phyloP scores from a whole-genome alignment of 2,888 invertebrate species.

The Cephalotes varians region DNA sequence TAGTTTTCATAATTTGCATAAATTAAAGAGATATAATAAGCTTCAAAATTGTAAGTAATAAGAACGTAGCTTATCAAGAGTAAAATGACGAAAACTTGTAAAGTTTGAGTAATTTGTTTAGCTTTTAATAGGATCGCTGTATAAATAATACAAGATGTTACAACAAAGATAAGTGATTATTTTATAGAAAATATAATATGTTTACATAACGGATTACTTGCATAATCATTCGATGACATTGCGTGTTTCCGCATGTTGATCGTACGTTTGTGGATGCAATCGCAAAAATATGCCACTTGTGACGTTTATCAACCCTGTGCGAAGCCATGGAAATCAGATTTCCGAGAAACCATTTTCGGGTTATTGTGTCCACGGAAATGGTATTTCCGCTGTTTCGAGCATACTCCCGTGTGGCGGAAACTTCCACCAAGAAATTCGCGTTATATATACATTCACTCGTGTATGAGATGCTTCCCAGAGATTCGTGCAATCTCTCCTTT shows the following conservation, averaged over 20 bases:
- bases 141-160: background rate
- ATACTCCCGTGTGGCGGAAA: slow-evolving; percentile 7
- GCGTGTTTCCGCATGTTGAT: background rate
- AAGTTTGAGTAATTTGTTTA: background rate
- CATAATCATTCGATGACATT: background rate
- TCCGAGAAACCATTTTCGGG: slow-evolving; percentile 37
- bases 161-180: background rate
- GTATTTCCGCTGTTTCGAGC: slow-evolving; percentile 39
- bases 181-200: background rate
- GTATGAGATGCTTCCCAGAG: background rate
- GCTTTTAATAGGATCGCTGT: background rate
- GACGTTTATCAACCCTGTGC: slow-evolving; percentile 6
- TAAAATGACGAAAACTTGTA: background rate
- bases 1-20: slow-evolving; percentile 26
- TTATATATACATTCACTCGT: slow-evolving; percentile 20
- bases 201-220: background rate
- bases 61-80: background rate
- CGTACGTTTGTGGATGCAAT: background rate
- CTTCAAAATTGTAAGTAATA: background rate
- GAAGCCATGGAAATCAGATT: slow-evolving; percentile 18
- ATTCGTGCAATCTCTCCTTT: background rate
- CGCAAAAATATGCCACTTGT: slow-evolving; percentile 22
- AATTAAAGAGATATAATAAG: background rate
- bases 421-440: slow-evolving; percentile 38
- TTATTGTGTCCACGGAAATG: slow-evolving; percentile 44